A percentile compares a stretch with the other conserved stretches of the same genome.
These are phyloP conservation scores for Sandelia bainsii DNA, from an alignment of 2,797 vertebrate genomes.

Conservation along the genomic window DNA sequence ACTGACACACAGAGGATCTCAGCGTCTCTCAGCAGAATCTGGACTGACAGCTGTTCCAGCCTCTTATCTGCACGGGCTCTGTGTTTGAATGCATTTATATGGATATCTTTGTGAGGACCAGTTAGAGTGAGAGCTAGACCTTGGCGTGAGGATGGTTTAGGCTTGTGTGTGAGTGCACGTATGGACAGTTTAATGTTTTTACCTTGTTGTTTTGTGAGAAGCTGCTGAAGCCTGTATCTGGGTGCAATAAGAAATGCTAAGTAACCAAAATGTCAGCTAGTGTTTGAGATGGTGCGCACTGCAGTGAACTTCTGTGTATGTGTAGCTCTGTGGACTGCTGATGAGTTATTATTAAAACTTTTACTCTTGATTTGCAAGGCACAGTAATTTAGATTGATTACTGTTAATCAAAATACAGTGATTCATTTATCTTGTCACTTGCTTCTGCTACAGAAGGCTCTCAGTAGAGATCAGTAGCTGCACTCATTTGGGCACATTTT, in stretches of 20 bases:
- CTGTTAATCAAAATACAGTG: too few relatives aligned
- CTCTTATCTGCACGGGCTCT: background rate
- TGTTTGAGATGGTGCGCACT: background rate
- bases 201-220: background rate
- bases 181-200: background rate
- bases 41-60: background rate
- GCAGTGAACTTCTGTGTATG: background rate
- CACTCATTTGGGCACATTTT: too few relatives aligned
- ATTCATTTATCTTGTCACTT: background rate
- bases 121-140: background rate
- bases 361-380: background rate
- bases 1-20: background rate
- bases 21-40: background rate
- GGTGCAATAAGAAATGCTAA: background rate
- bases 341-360: background rate
- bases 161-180: background rate
- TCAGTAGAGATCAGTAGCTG: background rate
- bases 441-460: background rate
- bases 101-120: background rate
- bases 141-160: background rate
- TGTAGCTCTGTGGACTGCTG: background rate
- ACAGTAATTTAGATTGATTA: background rate
- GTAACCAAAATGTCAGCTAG: background rate
- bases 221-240: background rate
- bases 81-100: background rate